Percentiles rank a stretch among this genome's conserved stretches.
phyloP scores from a whole-genome alignment of 2,888 invertebrate species.

The Apamea crenata region DNA sequence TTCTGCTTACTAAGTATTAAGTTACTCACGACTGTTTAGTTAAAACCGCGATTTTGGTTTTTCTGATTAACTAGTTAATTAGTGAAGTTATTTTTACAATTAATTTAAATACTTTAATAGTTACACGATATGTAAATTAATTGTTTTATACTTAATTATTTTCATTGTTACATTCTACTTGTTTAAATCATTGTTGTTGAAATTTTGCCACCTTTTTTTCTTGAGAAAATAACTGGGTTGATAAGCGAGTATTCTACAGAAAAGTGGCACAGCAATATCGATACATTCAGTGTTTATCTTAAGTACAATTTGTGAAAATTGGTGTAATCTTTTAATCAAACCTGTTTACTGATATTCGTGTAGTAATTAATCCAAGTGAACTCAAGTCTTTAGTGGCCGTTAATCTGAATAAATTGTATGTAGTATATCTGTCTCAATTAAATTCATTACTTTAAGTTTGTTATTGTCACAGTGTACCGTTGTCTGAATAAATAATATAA shows the following conservation, averaged over 20 bases:
- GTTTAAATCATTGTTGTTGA: not conserved
- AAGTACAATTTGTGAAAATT: constrained; percentile 76
- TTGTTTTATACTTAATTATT: constrained; percentile 11
- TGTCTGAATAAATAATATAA: constrained; percentile 90
- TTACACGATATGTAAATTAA: constrained; percentile 9
- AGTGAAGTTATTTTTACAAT: constrained; percentile 13
- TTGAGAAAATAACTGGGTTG: constrained; percentile 41
- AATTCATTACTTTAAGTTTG: constrained; percentile 88
- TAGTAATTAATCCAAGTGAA: constrained; percentile 77
- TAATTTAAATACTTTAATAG: constrained; percentile 6
- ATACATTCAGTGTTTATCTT: constrained; percentile 69
- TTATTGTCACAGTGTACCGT: constrained; percentile 91
- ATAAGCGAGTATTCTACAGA: constrained; percentile 54
- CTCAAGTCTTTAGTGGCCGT: constrained; percentile 77
- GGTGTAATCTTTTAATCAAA: constrained; percentile 68
- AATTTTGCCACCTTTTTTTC: not conserved
- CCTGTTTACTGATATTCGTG: constrained; percentile 68
- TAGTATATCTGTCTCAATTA: constrained; percentile 83
- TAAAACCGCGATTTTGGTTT: not conserved
- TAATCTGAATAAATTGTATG: constrained; percentile 78
- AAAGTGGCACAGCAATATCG: constrained; percentile 60
- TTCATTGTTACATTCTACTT: not conserved
- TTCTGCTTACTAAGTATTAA: constrained; percentile 18
- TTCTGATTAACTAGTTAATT: not conserved
- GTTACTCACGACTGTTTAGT: not conserved